These are phyloP conservation scores for Sphinx pinastri DNA, from an alignment of 2,888 invertebrate species.

Conservation along the genomic window DNA sequence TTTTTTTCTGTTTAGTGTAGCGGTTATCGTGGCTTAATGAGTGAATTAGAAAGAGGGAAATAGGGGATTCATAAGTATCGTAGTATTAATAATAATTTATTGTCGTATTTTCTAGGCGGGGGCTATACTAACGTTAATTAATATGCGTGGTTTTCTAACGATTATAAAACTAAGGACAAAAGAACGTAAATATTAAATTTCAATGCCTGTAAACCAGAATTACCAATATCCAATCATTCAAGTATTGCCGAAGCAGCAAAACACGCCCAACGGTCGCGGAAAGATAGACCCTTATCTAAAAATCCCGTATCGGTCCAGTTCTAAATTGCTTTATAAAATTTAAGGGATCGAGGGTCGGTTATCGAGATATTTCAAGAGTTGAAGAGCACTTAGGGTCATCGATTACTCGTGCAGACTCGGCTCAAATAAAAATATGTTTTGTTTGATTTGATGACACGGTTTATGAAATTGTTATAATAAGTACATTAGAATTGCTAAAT, in stretches of 20 bases:
- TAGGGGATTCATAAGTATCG: too few relatives aligned
- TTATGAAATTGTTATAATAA: background rate
- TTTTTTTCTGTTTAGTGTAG: too few relatives aligned
- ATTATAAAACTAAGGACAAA: too few relatives aligned
- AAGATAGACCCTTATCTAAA: background rate
- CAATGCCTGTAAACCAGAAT: background rate
- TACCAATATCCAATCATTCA: conserved; percentile 1
- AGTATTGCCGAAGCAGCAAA: conserved; percentile 12
- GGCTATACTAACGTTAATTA: too few relatives aligned
- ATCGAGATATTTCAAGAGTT: conserved; percentile 1
- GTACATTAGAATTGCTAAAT: too few relatives aligned
- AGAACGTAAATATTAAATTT: too few relatives aligned
- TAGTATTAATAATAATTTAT: too few relatives aligned
- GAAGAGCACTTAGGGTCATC: background rate
- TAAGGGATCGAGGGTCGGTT: background rate
- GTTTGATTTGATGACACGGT: background rate
- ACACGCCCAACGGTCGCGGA: background rate
- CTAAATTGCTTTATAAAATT: background rate
- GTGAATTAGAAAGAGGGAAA: too few relatives aligned
- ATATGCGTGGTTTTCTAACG: too few relatives aligned
- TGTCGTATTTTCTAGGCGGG: too few relatives aligned
- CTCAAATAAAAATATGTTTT: background rate
- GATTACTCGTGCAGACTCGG: background rate
- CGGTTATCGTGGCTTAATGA: too few relatives aligned
- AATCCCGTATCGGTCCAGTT: background rate